Base-by-base conservation (phyloP, 2,888 invertebrate genomes). In the Oxyteleia sp. region DNA sequence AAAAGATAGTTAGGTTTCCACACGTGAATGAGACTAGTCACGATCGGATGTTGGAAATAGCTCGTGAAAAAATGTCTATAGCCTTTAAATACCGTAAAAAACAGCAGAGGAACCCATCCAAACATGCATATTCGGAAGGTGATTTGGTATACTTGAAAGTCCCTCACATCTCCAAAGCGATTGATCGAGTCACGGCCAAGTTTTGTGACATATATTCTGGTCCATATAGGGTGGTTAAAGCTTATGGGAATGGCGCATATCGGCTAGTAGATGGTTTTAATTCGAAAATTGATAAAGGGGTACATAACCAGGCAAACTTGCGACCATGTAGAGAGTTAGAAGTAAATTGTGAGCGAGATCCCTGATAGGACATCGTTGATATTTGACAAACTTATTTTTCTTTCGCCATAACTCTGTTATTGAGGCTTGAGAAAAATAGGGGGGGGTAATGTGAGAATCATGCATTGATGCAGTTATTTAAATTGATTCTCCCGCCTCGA, bases 161-260 rank as follows among this genome's bases (percentile, higher is more conserved):
- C 2, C 81, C 69, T 0, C 57, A 61, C 7, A 2, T 53, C 10
- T 81, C 81, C 0, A 59, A 55, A 1, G 75, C 69, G 0, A 13
- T 15, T 1, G 63, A 81, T n/a, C 35, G 35, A 1, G 26, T 68
- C 0, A 69, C 69, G 1, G 18, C 55, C 0, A 64, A 75, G 15
- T 69, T 81, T 18, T 81, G 68, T 29, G 72, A 74, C 5, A 0
- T 81, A 0, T 68, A 61, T 15, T 10, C 51, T 20, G 74, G 80
- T 4, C 80, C 80, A 11, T 81, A 53, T 68, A 0, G 20, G 2
- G 68, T 81, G 2, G n/a, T 0, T 0, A 41, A 41, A 20, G 23
- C 18, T 11, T 49, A 47, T 11, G 43, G 15, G 0, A 59, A 59
- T 15, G 59, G 59, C 2, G n/a, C 59, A 2, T 59, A 26, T 43